Conservation (phyloP, 2,113 vertebrate genomes). For the Amia ocellicauda region DNA sequence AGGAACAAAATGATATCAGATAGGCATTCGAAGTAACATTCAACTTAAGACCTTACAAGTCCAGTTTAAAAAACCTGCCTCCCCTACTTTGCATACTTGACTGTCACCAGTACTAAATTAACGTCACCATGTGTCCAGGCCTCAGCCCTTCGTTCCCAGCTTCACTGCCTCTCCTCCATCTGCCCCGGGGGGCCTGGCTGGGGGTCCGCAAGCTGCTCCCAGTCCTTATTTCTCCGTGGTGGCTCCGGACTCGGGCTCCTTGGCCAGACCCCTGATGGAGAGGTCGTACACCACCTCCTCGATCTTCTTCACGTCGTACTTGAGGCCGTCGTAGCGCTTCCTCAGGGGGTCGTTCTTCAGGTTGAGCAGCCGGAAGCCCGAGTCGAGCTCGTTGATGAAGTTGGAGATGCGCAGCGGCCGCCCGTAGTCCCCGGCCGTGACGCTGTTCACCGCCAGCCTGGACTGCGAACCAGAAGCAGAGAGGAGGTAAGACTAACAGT, state of each 20-base stretch:
- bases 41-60: too few relatives aligned
- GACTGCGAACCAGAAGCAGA: slow-evolving; percentile 58
- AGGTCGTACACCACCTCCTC: slow-evolving; percentile 97
- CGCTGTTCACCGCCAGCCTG: slow-evolving; percentile 92
- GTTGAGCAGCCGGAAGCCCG: slow-evolving; percentile 94
- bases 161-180: slow-evolving; percentile 16
- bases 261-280: slow-evolving; percentile 89
- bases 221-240: slow-evolving; percentile 65
- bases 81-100: too few relatives aligned
- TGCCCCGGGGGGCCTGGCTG: too few relatives aligned
- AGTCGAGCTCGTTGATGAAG: slow-evolving; percentile 97
- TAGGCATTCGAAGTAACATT: too few relatives aligned
- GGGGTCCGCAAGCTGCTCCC: too few relatives aligned
- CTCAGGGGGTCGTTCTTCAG: slow-evolving; percentile 94
- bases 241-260: slow-evolving; percentile 59
- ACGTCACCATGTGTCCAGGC: slow-evolving; percentile 34
- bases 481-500: background rate
- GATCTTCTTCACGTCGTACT: slow-evolving; percentile 97
- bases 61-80: background rate
- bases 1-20: too few relatives aligned
- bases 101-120: too few relatives aligned
- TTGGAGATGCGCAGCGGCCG: slow-evolving; percentile 91
- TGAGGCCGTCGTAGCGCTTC: slow-evolving; percentile 95
- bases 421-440: slow-evolving; percentile 89
- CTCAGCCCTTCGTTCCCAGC: slow-evolving; percentile 29